These are phyloP conservation scores for Manacus vitellinus DNA, from an alignment of 2,113 vertebrate species.

Conservation along the genomic window DNA sequence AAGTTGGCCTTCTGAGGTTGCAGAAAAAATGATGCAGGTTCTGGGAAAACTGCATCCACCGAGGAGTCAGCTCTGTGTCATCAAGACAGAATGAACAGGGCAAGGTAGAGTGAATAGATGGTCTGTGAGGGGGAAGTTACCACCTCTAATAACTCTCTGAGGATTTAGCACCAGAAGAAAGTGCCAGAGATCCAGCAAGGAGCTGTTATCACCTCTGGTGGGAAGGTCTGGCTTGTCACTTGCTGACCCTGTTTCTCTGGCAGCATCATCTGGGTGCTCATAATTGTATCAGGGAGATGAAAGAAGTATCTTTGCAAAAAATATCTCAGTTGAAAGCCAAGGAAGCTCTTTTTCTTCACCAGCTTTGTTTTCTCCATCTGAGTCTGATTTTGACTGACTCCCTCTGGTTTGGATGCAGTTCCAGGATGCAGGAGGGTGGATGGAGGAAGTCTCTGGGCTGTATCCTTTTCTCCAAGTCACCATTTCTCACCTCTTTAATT, in stretches of 20 bases:
- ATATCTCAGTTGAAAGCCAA: not conserved
- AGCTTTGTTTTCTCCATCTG: not conserved
- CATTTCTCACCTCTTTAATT: not conserved
- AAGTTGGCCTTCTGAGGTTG: not conserved
- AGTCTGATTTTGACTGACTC: not conserved
- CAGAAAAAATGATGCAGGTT: not conserved
- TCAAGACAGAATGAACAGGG: not conserved
- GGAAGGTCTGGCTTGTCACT: not conserved
- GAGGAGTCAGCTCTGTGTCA: not conserved
- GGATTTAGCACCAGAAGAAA: not conserved
- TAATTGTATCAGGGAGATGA: not conserved
- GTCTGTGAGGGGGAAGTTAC: not conserved
- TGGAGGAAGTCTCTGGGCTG: not conserved
- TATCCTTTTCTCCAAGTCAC: not conserved
- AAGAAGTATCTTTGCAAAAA: not conserved
- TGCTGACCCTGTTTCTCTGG: not conserved
- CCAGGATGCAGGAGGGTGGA: not conserved
- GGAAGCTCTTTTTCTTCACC: not conserved
- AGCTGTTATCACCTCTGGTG: not conserved
- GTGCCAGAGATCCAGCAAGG: not conserved
- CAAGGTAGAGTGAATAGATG: not conserved
- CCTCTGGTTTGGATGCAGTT: not conserved
- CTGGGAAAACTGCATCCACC: not conserved
- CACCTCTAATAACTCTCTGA: not conserved
- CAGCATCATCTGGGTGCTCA: not conserved